phyloP scores from a whole-genome alignment of 2,113 vertebrate species.

The Microcebus murinus region DNA sequence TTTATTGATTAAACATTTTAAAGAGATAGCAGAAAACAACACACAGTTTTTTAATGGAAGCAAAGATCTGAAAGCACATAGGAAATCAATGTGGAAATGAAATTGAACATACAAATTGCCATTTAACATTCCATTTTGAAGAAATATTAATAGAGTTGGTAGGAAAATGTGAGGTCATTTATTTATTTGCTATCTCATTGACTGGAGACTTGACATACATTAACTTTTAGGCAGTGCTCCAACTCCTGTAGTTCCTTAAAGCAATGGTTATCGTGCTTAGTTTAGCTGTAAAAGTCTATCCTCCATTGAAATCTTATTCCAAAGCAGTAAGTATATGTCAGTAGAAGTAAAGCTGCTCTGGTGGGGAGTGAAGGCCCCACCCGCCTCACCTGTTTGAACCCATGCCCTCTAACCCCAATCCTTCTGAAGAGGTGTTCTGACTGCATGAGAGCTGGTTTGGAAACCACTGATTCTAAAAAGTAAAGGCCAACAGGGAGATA shows the following conservation, averaged over 20 bases:
- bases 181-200: not conserved
- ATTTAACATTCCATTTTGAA: not conserved
- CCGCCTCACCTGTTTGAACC: not conserved
- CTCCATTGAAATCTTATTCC: not conserved
- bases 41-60: not conserved
- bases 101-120: not conserved
- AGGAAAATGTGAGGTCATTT: not conserved
- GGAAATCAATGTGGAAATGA: not conserved
- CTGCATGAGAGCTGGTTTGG: not conserved
- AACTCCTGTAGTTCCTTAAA: not conserved
- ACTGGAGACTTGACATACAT: not conserved
- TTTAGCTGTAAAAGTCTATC: not conserved
- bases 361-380: no score
- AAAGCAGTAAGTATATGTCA: not conserved
- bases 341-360: not conserved
- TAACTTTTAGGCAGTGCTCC: not conserved
- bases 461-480: not conserved
- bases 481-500: not conserved
- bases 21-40: not conserved
- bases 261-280: not conserved
- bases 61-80: not conserved
- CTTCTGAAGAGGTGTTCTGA: not conserved
- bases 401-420: accelerated
- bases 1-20: slow-evolving; percentile 26
- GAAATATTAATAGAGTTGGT: not conserved